Evolutionary conservation across 2,113 vertebrate genomes (phyloP).

Genomic region (Xiphophorus hellerii): DNA sequence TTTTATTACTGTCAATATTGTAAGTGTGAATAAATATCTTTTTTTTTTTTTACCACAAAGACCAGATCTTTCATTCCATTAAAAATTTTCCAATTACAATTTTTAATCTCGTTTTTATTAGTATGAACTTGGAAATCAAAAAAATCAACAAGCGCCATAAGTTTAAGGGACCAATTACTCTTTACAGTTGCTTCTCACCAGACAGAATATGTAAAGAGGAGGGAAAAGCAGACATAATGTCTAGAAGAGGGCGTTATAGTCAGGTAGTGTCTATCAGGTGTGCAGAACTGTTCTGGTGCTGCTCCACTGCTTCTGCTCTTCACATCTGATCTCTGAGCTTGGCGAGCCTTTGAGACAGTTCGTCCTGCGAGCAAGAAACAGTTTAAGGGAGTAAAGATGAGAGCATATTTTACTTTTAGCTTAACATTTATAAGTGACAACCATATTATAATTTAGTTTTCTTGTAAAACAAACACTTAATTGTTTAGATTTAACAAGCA

Average conservation of each 20-base stretch:
- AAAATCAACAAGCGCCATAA: slow-evolving; percentile 5
- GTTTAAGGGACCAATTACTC: neutral
- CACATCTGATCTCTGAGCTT: slow-evolving; percentile 93
- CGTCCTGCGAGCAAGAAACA: slow-evolving; percentile 82
- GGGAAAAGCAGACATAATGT: slow-evolving; percentile 7
- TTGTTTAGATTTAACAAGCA: neutral
- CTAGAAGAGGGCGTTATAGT: slow-evolving; percentile 40
- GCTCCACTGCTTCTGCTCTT: slow-evolving; percentile 22
- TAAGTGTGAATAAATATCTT: slow-evolving; percentile 9
- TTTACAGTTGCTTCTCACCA: slow-evolving; percentile 15
- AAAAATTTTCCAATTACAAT: slow-evolving; percentile 19
- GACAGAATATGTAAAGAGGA: slow-evolving; percentile 31
- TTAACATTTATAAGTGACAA: neutral
- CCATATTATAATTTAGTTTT: neutral
- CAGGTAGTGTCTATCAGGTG: slow-evolving; percentile 42
- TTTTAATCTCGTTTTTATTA: neutral
- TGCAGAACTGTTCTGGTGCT: neutral
- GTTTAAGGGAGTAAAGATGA: slow-evolving; percentile 3
- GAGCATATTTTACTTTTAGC: neutral
- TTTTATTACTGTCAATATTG: slow-evolving; percentile 10
- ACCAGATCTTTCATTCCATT: slow-evolving; percentile 5
- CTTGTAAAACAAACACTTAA: neutral
- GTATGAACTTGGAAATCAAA: slow-evolving; percentile 15
- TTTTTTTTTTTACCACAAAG: neutral
- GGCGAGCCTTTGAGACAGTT: slow-evolving; percentile 92